Evolutionary conservation across 2,797 vertebrate genomes (phyloP).

Genomic region (Mormyrops boulengeri): DNA sequence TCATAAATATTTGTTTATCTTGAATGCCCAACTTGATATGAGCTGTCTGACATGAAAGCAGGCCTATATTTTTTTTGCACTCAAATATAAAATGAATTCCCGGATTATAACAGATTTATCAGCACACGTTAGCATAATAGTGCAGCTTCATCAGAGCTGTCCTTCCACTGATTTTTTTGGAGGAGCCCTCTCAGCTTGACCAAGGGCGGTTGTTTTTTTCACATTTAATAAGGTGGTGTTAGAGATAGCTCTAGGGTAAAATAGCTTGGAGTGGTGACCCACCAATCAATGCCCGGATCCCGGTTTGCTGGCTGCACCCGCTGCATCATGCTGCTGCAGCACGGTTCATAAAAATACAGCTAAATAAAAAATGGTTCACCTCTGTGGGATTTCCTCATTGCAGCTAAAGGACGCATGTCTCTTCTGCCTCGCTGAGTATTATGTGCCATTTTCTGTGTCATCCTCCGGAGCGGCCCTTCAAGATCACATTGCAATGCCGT

Average conservation of each 20-base stretch:
- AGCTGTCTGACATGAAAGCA: conserved; percentile 15
- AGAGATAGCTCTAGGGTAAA: neutral
- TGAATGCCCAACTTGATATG: conserved; percentile 10
- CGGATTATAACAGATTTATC: conserved; percentile 11
- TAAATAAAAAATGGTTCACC: neutral
- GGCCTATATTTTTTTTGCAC: neutral
- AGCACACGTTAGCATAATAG: neutral
- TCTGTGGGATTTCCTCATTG: neutral
- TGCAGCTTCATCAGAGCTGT: neutral
- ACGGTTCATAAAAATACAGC: neutral
- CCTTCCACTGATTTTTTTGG: neutral
- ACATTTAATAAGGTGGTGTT: conserved; percentile 2
- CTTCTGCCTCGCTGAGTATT: neutral
- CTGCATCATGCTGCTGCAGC: neutral
- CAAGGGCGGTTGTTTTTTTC: conserved; percentile 7
- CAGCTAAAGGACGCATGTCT: neutral
- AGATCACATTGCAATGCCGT: neutral
- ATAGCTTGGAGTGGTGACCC: neutral
- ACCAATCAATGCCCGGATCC: neutral
- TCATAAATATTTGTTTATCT: conserved; percentile 22
- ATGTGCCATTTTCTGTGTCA: neutral
- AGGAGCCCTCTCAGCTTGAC: neutral
- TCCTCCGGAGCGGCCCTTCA: neutral
- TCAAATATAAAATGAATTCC: conserved; percentile 16
- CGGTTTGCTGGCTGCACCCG: neutral